Percentiles rank a stretch among this genome's conserved stretches.
Conservation (phyloP, 2,113 vertebrate species). For the Suricata suricatta region DNA sequence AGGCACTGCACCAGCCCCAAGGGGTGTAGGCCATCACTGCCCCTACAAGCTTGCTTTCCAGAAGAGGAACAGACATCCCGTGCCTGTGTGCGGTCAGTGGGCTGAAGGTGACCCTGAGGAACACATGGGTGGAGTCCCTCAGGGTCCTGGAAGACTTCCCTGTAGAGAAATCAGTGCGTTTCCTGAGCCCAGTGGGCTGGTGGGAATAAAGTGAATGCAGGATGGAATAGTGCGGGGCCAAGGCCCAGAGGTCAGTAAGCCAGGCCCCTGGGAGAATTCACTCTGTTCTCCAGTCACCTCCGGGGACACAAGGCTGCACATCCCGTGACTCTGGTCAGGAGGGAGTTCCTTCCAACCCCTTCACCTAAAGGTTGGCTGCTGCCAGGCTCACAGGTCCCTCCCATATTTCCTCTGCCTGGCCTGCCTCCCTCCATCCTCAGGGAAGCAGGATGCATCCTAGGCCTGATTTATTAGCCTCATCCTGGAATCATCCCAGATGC, state of each 20-base stretch:
- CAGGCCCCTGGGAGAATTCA: background rate
- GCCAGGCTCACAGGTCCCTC: background rate
- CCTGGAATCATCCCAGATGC: conserved; percentile 68
- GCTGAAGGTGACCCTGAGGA: no score
- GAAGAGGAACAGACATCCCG: background rate
- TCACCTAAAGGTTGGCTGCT: background rate
- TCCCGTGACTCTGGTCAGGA: background rate
- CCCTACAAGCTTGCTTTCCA: background rate
- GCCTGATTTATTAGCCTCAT: conserved; percentile 63
- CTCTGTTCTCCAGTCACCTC: background rate
- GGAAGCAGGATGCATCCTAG: conserved; percentile 42
- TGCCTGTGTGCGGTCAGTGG: background rate
- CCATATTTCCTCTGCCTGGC: background rate
- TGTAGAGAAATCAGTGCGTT: background rate
- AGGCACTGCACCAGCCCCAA: background rate
- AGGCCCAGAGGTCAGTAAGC: background rate
- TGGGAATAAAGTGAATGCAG: background rate
- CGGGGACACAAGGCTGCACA: background rate
- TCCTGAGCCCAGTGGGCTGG: background rate
- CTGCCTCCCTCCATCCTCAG: background rate
- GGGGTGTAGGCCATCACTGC: no score
- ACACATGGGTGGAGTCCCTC: background rate
- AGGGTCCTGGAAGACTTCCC: background rate
- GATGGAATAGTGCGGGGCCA: background rate
- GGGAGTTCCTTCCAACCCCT: background rate